Evolutionary conservation across 2,113 vertebrate genomes (phyloP).

Genomic region (Trematocara marginatum): DNA sequence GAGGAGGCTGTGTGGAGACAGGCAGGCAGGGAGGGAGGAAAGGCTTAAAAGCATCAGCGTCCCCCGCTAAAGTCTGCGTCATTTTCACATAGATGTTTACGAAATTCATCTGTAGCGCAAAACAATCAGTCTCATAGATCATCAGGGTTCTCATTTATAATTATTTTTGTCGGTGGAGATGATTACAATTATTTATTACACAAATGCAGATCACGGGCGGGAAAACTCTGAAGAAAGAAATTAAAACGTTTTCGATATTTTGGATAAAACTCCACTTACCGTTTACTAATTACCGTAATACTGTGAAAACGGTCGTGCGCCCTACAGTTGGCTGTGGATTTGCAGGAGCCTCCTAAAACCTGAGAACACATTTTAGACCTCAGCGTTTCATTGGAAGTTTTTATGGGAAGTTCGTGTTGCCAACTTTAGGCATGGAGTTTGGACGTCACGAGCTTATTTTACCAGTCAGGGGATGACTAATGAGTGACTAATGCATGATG

Average conservation of each 20-base stretch:
- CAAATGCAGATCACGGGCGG: background rate
- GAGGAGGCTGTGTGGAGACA: slow-evolving; percentile 4
- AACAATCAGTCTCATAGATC: background rate
- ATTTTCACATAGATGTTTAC: background rate
- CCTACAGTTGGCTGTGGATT: background rate
- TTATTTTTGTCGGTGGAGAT: background rate
- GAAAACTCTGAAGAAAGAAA: background rate
- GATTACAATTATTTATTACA: background rate
- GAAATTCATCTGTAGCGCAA: background rate
- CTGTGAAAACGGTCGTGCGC: background rate
- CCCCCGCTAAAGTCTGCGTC: background rate
- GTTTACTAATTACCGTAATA: background rate
- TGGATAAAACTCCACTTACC: background rate
- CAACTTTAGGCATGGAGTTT: background rate
- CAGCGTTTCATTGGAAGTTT: background rate
- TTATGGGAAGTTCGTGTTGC: background rate
- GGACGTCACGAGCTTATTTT: background rate
- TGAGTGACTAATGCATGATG: background rate
- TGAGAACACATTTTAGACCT: background rate
- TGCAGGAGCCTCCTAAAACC: background rate
- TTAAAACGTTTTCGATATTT: background rate
- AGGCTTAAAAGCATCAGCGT: slow-evolving; percentile 18
- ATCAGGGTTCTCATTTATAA: too few relatives aligned
- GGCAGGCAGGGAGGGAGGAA: background rate
- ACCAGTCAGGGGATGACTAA: background rate